Evolutionary conservation across 2,797 vertebrate species (phyloP).

Genomic region (Clarias pachynema): DNA sequence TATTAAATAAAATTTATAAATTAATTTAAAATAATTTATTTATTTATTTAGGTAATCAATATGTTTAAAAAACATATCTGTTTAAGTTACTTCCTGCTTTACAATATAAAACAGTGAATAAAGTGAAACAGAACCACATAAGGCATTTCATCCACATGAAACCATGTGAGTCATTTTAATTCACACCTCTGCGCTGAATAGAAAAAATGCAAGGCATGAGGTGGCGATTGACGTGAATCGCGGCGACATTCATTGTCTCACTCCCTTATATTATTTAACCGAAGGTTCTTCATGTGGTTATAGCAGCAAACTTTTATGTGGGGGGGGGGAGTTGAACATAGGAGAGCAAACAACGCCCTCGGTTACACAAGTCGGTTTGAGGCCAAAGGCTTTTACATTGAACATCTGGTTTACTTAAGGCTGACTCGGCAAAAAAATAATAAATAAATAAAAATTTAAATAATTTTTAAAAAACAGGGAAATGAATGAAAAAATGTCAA

Average conservation of each 20-base stretch:
- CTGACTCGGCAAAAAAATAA: constrained; percentile 40
- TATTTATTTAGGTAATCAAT: background rate
- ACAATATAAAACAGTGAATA: background rate
- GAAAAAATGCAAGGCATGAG: background rate
- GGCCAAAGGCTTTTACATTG: constrained; percentile 48
- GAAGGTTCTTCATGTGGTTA: constrained; percentile 13
- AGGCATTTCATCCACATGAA: background rate
- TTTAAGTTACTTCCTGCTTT: background rate
- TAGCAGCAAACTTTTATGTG: constrained; percentile 27
- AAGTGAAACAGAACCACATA: background rate
- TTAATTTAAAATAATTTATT: too few species aligned
- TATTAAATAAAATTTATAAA: too few species aligned
- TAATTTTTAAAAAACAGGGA: background rate
- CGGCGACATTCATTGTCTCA: background rate
- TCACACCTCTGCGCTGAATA: constrained; percentile 5
- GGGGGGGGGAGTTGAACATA: constrained; percentile 29
- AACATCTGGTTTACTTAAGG: constrained; percentile 50
- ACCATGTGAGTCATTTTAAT: background rate
- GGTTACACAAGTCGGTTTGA: constrained; percentile 52
- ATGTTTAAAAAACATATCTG: background rate
- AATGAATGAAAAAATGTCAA: constrained; percentile 23
- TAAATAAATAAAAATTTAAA: too few species aligned
- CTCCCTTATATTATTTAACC: constrained; percentile 30
- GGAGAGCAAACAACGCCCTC: constrained; percentile 42
- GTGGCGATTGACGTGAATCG: background rate